A percentile compares a stretch with the other conserved stretches of the same genome.
Evolutionary conservation across 2,888 invertebrate species (phyloP).

Genomic region (Habrosyne pyritoides): DNA sequence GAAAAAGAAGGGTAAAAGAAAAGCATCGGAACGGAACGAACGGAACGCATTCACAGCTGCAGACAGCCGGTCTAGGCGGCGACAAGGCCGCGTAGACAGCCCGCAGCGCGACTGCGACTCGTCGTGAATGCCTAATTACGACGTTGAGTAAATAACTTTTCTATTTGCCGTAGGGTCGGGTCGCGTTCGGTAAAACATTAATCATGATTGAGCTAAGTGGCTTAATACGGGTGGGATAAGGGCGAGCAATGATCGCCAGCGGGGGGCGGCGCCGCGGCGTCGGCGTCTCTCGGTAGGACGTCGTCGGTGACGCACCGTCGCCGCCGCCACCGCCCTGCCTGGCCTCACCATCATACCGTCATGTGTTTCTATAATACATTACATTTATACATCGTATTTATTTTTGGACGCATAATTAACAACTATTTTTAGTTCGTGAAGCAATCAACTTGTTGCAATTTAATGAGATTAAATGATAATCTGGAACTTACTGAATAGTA

Average conservation of each 20-base stretch:
- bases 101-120: constrained; percentile 71
- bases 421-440: neutral
- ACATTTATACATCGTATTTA: neutral
- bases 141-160: constrained; percentile 80
- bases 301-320: constrained; percentile 57
- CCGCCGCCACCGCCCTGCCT: constrained; percentile 26
- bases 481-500: neutral
- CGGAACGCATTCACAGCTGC: constrained; percentile 49
- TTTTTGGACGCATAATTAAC: neutral
- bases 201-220: constrained; percentile 85
- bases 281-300: constrained; percentile 67
- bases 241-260: constrained; percentile 78
- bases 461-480: neutral
- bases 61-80: constrained; percentile 72
- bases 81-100: constrained; percentile 69
- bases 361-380: neutral
- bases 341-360: neutral
- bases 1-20: constrained; percentile 30
- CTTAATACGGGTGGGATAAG: constrained; percentile 82
- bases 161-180: constrained; percentile 76
- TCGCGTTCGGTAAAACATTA: constrained; percentile 81
- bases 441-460: neutral
- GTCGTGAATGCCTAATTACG: constrained; percentile 82
- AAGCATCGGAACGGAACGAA: constrained; percentile 48
- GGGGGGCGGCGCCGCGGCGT: constrained; percentile 76